These are phyloP conservation scores for Lagocephalus sceleratus DNA, from an alignment of 2,797 vertebrate genomes.

Conservation along the genomic window DNA sequence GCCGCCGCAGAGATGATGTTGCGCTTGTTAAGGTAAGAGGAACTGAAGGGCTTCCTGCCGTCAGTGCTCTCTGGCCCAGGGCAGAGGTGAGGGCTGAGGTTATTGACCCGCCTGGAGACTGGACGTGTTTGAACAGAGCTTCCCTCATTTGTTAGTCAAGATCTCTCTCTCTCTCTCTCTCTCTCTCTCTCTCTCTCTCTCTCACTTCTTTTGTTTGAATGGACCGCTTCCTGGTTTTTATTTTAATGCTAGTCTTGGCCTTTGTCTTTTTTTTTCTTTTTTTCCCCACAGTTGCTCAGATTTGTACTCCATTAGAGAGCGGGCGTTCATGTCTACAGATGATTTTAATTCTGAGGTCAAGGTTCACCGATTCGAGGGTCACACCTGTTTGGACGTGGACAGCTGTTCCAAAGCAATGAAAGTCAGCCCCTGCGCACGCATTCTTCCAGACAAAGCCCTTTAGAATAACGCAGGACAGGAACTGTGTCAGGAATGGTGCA, in stretches of 20 bases:
- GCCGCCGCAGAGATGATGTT: slow-evolving; percentile 6
- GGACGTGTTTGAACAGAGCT: slow-evolving; percentile 31
- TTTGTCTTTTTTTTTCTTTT: slow-evolving; percentile 38
- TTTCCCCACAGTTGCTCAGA: slow-evolving; percentile 36
- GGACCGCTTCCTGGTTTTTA: slow-evolving; percentile 4
- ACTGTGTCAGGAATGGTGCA: too few species aligned
- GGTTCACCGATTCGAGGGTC: slow-evolving; percentile 19
- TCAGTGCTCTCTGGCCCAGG: slow-evolving; percentile 10
- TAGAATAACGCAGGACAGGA: neutral
- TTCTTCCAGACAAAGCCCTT: neutral
- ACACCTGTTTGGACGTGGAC: slow-evolving; percentile 22
- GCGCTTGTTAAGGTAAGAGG: slow-evolving; percentile 37
- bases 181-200: too few species aligned
- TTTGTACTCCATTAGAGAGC: slow-evolving; percentile 8
- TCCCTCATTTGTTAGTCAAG: too few species aligned
- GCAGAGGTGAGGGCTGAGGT: slow-evolving; percentile 24
- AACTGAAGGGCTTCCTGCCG: slow-evolving; percentile 32
- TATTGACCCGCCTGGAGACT: slow-evolving; percentile 28
- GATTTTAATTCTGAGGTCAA: slow-evolving; percentile 10
- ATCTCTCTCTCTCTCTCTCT: too few species aligned
- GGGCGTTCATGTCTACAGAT: slow-evolving; percentile 6
- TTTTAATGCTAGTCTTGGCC: slow-evolving; percentile 31
- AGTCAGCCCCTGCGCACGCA: neutral
- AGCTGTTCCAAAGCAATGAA: slow-evolving; percentile 22
- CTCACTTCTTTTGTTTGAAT: too few species aligned